phyloP scores from a whole-genome alignment of 2,797 vertebrate genomes.

The Gallinago solitaria region DNA sequence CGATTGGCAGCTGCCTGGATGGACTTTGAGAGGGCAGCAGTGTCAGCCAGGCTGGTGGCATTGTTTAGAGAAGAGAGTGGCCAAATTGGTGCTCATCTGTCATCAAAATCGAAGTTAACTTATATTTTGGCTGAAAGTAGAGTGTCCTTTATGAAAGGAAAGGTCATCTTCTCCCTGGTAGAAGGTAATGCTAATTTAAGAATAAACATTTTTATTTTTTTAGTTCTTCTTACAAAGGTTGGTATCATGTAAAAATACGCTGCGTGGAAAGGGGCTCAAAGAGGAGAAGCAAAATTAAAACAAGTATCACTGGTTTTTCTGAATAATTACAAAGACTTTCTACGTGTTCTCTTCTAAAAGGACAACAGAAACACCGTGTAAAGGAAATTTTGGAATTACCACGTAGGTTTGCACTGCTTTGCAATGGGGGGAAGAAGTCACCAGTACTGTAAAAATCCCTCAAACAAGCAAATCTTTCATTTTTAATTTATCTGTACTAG shows the following conservation, averaged over 20 bases:
- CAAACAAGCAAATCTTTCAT: conserved; percentile 32
- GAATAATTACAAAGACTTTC: not conserved
- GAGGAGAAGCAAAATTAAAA: not conserved
- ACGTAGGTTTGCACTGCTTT: not conserved
- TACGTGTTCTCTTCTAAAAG: not conserved
- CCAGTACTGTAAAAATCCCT: not conserved
- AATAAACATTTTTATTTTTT: not conserved
- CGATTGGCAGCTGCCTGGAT: not conserved
- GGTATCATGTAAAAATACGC: not conserved
- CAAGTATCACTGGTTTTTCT: not conserved
- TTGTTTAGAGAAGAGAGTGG: not conserved
- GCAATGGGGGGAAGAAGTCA: not conserved
- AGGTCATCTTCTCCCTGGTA: not conserved
- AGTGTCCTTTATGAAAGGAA: not conserved
- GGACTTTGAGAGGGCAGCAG: not conserved
- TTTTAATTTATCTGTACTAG: conserved; percentile 60
- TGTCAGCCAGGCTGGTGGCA: not conserved
- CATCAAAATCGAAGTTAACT: not conserved
- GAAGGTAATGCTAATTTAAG: not conserved
- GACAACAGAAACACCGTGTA: not conserved
- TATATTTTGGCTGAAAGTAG: not conserved
- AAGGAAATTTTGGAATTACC: not conserved
- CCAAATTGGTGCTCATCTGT: not conserved
- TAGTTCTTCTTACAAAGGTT: not conserved
- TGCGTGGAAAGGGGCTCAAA: not conserved